phyloP scores from a whole-genome alignment of 2,113 vertebrate species.

The Colaptes auratus region DNA sequence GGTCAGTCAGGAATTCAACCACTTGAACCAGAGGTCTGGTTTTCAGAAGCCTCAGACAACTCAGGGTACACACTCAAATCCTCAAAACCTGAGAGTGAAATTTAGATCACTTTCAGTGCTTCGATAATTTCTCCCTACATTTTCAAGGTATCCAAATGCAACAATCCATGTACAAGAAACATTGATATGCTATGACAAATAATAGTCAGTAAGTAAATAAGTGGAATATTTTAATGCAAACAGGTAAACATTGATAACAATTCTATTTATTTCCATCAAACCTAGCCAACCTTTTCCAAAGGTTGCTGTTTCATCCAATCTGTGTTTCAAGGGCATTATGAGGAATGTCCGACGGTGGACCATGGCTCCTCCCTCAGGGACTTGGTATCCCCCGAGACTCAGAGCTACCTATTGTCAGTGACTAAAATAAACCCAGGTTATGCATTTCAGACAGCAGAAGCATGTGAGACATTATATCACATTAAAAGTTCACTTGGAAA shows the following conservation, averaged over 20 bases:
- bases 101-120: background rate
- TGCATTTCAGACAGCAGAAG: background rate
- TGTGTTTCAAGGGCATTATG: background rate
- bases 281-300: background rate
- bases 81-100: background rate
- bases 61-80: background rate
- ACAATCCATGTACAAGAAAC: background rate
- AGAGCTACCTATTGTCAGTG: background rate
- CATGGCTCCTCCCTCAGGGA: background rate
- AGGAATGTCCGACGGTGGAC: background rate
- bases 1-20: background rate
- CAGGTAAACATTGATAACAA: background rate
- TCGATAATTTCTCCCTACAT: background rate
- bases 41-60: background rate
- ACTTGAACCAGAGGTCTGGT: background rate
- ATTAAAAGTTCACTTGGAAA: background rate
- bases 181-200: background rate
- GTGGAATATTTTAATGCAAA: accelerated
- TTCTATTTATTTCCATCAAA: background rate
- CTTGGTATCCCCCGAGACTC: background rate
- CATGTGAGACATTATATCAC: background rate
- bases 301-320: background rate
- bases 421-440: background rate
- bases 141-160: background rate
- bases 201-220: background rate